Conservation (phyloP, 2,888 invertebrate genomes). For the Phaedon cochleariae region DNA sequence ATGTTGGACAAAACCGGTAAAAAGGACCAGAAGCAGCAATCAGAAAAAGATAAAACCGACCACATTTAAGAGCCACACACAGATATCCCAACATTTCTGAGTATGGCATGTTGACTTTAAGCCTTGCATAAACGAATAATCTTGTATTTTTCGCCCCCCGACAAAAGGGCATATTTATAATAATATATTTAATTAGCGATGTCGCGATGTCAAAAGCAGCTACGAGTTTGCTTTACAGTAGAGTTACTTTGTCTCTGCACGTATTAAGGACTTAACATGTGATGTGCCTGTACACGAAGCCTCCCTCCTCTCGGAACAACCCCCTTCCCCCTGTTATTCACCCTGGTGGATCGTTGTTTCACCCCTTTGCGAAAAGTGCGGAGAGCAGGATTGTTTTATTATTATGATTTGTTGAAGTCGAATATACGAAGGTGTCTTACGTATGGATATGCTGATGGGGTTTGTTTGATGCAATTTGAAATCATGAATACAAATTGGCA, state of each 20-base stretch:
- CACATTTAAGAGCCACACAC: conserved; percentile 27
- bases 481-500: conserved; percentile 24
- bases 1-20: background rate
- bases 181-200: conserved; percentile 61
- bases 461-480: conserved; percentile 23
- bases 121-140: conserved; percentile 54
- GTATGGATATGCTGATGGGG: conserved; percentile 12
- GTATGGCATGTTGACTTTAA: conserved; percentile 44
- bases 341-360: conserved; percentile 17
- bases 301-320: conserved; percentile 41
- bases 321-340: conserved; percentile 33
- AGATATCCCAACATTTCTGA: conserved; percentile 36
- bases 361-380: conserved; percentile 22
- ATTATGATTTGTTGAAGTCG: conserved; percentile 29
- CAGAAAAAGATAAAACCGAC: conserved; percentile 33
- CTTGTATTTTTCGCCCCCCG: conserved; percentile 53
- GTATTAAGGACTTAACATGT: conserved; percentile 55
- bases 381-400: conserved; percentile 20
- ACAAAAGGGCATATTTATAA: conserved; percentile 58
- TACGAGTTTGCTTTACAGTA: conserved; percentile 57
- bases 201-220: conserved; percentile 60
- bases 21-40: conserved; percentile 8
- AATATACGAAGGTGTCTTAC: conserved; percentile 22
- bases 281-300: conserved; percentile 53
- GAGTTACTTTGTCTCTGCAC: conserved; percentile 58